Evolutionary conservation across 2,797 vertebrate species (phyloP).

Genomic region (Hydrophis major): DNA sequence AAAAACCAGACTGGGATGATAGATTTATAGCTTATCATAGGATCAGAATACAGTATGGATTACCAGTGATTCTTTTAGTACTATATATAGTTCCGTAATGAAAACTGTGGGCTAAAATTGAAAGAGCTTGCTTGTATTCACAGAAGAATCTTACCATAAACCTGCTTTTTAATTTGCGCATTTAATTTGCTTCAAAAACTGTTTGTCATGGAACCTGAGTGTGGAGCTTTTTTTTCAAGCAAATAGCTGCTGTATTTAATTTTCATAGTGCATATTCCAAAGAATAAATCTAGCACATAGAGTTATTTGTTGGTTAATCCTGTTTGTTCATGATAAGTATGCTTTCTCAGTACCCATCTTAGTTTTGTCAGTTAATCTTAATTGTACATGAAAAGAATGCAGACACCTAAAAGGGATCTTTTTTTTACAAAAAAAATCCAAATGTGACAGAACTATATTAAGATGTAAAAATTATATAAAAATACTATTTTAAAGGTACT

Average conservation of each 20-base stretch:
- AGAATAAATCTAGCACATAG: neutral
- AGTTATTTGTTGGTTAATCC: slow-evolving; percentile 11
- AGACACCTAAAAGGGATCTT: neutral
- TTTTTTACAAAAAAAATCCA: neutral
- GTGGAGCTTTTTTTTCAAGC: neutral
- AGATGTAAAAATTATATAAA: neutral
- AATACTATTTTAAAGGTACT: neutral
- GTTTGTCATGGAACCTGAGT: neutral
- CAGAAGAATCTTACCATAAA: neutral
- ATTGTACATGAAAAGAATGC: neutral
- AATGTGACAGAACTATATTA: neutral
- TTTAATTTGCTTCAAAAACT: neutral
- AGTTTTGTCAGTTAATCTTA: neutral
- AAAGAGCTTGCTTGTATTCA: neutral
- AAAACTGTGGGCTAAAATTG: neutral
- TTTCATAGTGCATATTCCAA: neutral
- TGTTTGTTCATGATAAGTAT: slow-evolving; percentile 14
- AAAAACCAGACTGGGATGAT: neutral
- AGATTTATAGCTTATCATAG: neutral
- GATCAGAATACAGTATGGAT: neutral
- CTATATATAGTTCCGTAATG: neutral
- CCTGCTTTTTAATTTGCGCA: neutral
- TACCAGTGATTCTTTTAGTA: slow-evolving; percentile 13
- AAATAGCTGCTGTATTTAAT: neutral
- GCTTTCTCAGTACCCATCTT: neutral